These are phyloP conservation scores for Magallana nippona DNA, from an alignment of 2,888 invertebrate species.

Conservation along the genomic window DNA sequence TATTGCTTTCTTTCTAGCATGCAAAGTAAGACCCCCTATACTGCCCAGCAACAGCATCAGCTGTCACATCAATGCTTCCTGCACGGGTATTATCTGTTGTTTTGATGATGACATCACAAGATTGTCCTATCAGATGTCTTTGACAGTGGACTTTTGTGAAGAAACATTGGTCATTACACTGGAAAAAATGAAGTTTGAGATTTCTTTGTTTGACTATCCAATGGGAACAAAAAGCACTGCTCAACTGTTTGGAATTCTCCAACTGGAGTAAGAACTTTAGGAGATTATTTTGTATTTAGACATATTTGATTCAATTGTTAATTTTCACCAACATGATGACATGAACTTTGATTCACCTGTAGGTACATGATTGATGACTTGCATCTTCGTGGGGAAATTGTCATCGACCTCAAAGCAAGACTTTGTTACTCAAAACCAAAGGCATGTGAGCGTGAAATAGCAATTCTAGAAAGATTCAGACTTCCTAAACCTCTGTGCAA, in stretches of 20 bases:
- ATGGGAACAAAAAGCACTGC: constrained; percentile 50
- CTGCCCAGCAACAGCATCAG: constrained; percentile 19
- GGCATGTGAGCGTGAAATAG: constrained; percentile 39
- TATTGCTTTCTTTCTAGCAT: constrained; percentile 7
- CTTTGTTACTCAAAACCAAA: not conserved
- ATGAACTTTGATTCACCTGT: not conserved
- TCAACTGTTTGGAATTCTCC: constrained; percentile 4
- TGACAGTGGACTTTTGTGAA: constrained; percentile 54
- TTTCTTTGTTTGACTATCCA: constrained; percentile 53
- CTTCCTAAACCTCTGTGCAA: constrained; percentile 43
- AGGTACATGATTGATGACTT: not conserved
- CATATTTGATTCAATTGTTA: too few species aligned
- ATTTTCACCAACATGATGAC: too few species aligned
- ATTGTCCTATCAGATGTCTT: constrained; percentile 44
- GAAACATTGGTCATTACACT: constrained; percentile 49
- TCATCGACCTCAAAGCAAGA: not conserved
- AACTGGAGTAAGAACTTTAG: constrained; percentile 6
- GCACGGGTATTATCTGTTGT: constrained; percentile 59
- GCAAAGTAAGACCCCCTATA: not conserved
- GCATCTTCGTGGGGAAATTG: not conserved
- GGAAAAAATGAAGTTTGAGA: constrained; percentile 51
- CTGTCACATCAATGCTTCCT: constrained; percentile 47
- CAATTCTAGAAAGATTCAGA: constrained; percentile 38
- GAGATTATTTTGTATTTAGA: too few species aligned
- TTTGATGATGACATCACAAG: constrained; percentile 44